Base-by-base conservation (phyloP, 2,888 invertebrate genomes). In the Andrena trimmerana region DNA sequence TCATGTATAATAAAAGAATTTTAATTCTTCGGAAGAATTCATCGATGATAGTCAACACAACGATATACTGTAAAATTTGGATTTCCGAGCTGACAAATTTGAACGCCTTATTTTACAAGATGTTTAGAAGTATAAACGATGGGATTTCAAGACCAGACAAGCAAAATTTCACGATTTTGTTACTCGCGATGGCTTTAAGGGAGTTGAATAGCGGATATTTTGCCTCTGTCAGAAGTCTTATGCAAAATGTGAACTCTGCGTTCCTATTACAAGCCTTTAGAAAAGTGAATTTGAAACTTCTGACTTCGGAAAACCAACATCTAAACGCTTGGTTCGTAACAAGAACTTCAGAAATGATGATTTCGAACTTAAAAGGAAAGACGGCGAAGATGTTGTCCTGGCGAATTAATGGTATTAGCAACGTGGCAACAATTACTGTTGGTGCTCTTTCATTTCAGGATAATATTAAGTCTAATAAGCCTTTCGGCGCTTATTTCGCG, bases 371-470 rank as follows among this genome's bases (percentile, higher is more conserved):
- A 65, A 77, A 60, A n/a, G 29, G 57, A 59, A 57, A 57, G 57
- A 79, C 68, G 68, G 52, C 33, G 67, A 73, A 81, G 79, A 73
- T 81, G 79, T 78, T 73, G 92, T 93, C 92, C 91, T 92, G 92
- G 68, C 36, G 31, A 92, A 93, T 78, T 92, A 92, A 94, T 92
- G 93, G 93, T 93, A 94, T 93, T 93, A 93, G 92, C 91, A 90
- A 92, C 93, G 93, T 93, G 93, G 94, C 94, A 94, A 94, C 94
- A 94, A 94, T 92, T 92, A 94, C 93, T 94, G 94, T 94, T 94
- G 94, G 94, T 94, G 94, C 94, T 94, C 94, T 94, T 94, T 94
- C 94, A 93, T 93, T 94, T 94, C 94, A 94, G 94, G 94, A 94
- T 94, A 94, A 94, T 90, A 90, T 92, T 93, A 93, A 93, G 91